phyloP scores from a whole-genome alignment of 2,888 invertebrate genomes.

The Zaprionus lineosus region DNA sequence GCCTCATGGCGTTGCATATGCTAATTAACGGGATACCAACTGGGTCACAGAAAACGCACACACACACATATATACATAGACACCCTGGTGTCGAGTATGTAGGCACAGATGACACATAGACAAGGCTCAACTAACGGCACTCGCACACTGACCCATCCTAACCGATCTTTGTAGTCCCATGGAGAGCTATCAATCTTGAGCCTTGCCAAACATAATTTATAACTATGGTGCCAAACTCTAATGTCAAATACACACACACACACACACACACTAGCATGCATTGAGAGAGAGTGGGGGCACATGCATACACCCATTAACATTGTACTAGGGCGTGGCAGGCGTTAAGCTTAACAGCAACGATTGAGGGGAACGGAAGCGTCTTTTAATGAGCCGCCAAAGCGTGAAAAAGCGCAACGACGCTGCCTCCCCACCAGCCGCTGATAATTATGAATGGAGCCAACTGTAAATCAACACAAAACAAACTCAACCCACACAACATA shows the following conservation, averaged over 20 bases:
- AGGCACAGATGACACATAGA: slow-evolving; percentile 33
- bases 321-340: slow-evolving; percentile 48
- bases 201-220: slow-evolving; percentile 75
- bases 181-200: slow-evolving; percentile 71
- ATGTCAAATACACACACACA: slow-evolving; percentile 22
- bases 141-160: slow-evolving; percentile 33
- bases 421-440: slow-evolving; percentile 32
- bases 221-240: slow-evolving; percentile 44
- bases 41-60: slow-evolving; percentile 66
- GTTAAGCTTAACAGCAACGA: slow-evolving; percentile 6
- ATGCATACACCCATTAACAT: background rate
- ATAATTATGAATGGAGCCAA: slow-evolving; percentile 76
- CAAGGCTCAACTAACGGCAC: slow-evolving; percentile 48
- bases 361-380: slow-evolving; percentile 16
- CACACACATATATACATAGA: no score
- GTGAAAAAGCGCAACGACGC: slow-evolving; percentile 73
- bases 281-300: no score
- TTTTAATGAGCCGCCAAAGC: slow-evolving; percentile 76
- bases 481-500: slow-evolving; percentile 65
- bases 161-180: slow-evolving; percentile 31
- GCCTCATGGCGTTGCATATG: slow-evolving; percentile 34
- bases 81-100: slow-evolving; percentile 38
- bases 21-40: slow-evolving; percentile 68
- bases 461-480: slow-evolving; percentile 72
- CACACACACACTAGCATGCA: slow-evolving; percentile 16